Percentiles rank a stretch among this genome's conserved stretches.
phyloP scores from a whole-genome alignment of 64 coral and sea anemone genomes.

The Pocillopora verrucosa region DNA sequence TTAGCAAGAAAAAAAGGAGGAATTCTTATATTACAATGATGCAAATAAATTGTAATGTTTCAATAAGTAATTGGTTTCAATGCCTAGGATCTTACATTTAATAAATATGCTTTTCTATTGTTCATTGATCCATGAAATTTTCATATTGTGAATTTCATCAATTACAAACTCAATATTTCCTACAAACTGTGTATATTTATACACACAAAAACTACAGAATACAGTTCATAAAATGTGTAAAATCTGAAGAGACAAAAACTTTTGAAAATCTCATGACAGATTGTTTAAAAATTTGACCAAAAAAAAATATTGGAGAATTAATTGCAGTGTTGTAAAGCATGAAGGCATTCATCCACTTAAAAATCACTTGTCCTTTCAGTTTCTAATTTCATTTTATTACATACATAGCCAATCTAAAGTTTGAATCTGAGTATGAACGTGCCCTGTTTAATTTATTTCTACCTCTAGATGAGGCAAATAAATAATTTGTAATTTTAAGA shows the following conservation, averaged over 20 bases:
- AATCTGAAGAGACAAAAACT: too few species aligned
- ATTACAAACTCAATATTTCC: not conserved
- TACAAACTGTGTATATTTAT: too few species aligned
- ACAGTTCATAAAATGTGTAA: too few species aligned
- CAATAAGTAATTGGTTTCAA: not conserved
- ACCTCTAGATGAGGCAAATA: not conserved
- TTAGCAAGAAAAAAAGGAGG: not conserved
- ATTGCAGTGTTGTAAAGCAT: not conserved
- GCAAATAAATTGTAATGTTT: not conserved
- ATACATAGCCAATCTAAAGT: not conserved
- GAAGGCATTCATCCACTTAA: not conserved
- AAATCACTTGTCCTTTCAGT: not conserved
- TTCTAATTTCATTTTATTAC: not conserved
- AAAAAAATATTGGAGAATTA: too few species aligned
- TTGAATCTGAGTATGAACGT: not conserved
- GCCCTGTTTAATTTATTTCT: constrained; percentile 17
- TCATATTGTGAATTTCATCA: not conserved
- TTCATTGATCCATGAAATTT: not conserved
- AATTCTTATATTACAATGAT: not conserved
- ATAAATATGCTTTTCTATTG: not conserved
- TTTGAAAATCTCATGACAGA: too few species aligned
- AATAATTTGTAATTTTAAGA: constrained; percentile 1
- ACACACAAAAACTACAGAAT: too few species aligned
- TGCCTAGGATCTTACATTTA: not conserved
- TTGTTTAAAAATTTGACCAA: too few species aligned